Evolutionary conservation across 2,888 invertebrate genomes (phyloP).

Genomic region (Coecobrya sp.): DNA sequence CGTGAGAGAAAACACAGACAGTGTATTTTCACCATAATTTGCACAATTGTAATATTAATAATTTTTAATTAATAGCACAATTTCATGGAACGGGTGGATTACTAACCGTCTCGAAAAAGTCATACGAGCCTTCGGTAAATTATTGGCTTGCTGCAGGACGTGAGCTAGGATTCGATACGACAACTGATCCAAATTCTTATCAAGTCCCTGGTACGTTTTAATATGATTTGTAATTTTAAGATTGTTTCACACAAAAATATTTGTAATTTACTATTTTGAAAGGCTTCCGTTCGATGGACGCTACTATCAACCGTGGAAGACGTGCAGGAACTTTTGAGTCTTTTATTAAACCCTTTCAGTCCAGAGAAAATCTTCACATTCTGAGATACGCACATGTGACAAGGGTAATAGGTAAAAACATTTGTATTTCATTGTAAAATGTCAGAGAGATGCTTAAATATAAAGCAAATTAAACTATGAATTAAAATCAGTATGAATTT

Average conservation of each 20-base stretch:
- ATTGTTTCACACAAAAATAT: no score
- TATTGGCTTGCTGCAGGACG: conserved; percentile 71
- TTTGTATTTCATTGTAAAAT: background rate
- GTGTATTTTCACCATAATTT: background rate
- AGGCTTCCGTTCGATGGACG: conserved; percentile 68
- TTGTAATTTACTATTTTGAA: background rate
- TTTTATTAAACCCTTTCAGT: conserved; percentile 42
- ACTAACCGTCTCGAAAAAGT: conserved; percentile 31
- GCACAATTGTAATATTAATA: no score
- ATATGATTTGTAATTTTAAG: background rate
- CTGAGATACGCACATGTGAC: conserved; percentile 65
- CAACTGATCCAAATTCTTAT: conserved; percentile 71
- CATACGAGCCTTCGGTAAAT: conserved; percentile 27
- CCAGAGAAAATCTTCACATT: conserved; percentile 67
- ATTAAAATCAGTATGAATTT: background rate
- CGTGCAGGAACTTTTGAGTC: conserved; percentile 54
- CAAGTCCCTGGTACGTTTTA: conserved; percentile 48
- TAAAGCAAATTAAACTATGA: background rate
- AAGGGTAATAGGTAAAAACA: conserved; percentile 64
- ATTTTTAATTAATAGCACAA: conserved; percentile 28
- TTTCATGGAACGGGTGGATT: conserved; percentile 71
- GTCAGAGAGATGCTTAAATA: background rate
- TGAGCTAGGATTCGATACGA: conserved; percentile 63
- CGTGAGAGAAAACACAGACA: conserved; percentile 8
- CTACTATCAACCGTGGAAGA: conserved; percentile 43